phyloP scores from a whole-genome alignment of 2,113 vertebrate species.

The Donacobius atricapilla region DNA sequence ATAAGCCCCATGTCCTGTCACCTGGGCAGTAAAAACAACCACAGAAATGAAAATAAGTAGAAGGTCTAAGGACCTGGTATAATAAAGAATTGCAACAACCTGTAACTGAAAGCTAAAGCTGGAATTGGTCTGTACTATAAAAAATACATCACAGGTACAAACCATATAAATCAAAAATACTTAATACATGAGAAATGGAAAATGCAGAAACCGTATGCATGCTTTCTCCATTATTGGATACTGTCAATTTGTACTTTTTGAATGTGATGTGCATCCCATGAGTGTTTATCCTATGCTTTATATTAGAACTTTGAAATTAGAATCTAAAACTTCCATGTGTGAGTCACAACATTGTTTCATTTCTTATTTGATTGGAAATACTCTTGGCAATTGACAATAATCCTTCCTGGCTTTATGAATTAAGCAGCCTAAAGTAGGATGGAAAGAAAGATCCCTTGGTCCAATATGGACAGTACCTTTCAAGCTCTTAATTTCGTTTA shows the following conservation, averaged over 20 bases:
- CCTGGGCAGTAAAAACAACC: slow-evolving; percentile 68
- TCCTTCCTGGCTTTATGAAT: background rate
- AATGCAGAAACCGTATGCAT: background rate
- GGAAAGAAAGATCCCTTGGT: background rate
- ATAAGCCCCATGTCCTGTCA: slow-evolving; percentile 78
- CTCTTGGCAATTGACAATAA: background rate
- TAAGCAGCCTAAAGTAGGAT: background rate
- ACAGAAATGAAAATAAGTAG: background rate
- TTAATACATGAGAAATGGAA: background rate
- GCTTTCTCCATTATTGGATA: background rate
- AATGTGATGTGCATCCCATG: background rate
- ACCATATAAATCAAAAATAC: background rate
- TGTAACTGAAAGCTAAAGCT: slow-evolving; percentile 51
- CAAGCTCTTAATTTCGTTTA: background rate
- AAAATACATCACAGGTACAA: background rate
- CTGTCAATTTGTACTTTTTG: background rate
- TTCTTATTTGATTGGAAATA: background rate
- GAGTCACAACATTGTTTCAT: background rate
- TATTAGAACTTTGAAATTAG: background rate
- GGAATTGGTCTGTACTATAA: background rate
- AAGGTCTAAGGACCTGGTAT: background rate
- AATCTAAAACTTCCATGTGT: background rate
- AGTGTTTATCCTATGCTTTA: background rate
- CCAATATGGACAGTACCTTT: background rate
- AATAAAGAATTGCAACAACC: background rate